Evolutionary conservation across 2,888 invertebrate species (phyloP), one percentile per base, ranked within the genome.

Genomic region (Ophioninae sp.): DNA sequence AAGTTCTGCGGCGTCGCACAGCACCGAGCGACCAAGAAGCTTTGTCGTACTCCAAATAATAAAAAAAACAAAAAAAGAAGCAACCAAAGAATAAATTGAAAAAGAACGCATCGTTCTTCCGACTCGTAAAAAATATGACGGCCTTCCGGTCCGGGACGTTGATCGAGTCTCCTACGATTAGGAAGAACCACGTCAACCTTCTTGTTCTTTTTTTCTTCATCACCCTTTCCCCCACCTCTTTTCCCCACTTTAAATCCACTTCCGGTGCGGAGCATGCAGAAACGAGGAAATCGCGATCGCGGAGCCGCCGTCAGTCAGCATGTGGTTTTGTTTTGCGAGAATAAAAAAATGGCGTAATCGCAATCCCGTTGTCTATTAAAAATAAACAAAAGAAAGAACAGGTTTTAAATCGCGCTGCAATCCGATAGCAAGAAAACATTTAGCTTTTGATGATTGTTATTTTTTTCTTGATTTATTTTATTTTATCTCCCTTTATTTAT

Each of bases 91-190:
- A 51, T 51, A 17, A 72, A 72, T n/a, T 9, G 41, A 59, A 65
- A 73, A 77, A 73, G 77, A 77, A 9, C 69, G 77, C 78, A 64
- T 59, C 73, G 69, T 75, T 76, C 69, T 75, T 86, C 87, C 85
- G 81, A 67, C 79, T 63, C 83, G 85, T 76, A 85, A 85, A 87
- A 89, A 89, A 89, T 89, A 89, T 89, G 89, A 89, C 89, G 87
- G 87, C 83, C 87, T 88, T 89, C 90, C 88, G 89, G 86, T 82
- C 74, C 82, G 81, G 79, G 90, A 90, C 90, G 84, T 89, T 90
- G 90, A 90, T 90, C 89, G 90, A 90, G 88, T 87, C 85, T 85
- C 85, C 85, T 86, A 86, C 89, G 89, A 90, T 90, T 90, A 89
- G 86, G 83, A 83, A 74, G 61, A 82, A 82, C 82, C 79, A 82